These are phyloP conservation scores for Percina caprodes DNA, from an alignment of 2,113 vertebrate species.

Conservation along the genomic window DNA sequence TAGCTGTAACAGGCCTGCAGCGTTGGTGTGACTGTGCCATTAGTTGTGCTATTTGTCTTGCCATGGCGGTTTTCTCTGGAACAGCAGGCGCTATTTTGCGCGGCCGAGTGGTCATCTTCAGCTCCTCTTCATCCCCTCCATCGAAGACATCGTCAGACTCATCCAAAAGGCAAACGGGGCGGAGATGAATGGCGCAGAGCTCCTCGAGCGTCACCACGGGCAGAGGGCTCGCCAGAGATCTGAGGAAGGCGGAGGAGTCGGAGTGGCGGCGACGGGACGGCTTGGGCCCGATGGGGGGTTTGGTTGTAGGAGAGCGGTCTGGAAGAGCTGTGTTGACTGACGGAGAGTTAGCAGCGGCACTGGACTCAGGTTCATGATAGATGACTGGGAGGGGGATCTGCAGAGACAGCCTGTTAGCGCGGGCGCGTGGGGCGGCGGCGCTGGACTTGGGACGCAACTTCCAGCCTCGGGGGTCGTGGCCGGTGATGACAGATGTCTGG, in stretches of 20 bases:
- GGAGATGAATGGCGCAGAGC: constrained; percentile 23
- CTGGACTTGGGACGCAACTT: constrained; percentile 85
- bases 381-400: constrained; percentile 60
- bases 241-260: constrained; percentile 52
- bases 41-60: constrained; percentile 49
- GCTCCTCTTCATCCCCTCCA: neutral
- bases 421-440: constrained; percentile 7
- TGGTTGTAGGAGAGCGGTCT: neutral
- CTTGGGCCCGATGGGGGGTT: constrained; percentile 5
- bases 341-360: neutral
- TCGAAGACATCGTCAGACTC: constrained; percentile 52
- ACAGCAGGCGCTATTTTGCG: constrained; percentile 59
- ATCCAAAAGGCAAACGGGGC: neutral
- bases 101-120: neutral
- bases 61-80: constrained; percentile 48
- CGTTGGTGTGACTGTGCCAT: constrained; percentile 30
- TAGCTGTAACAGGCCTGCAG: neutral
- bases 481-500: constrained; percentile 82
- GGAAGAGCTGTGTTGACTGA: neutral
- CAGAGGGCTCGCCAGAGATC: neutral
- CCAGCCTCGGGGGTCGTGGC: constrained; percentile 84
- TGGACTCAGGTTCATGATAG: neutral
- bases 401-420: constrained; percentile 63
- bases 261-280: constrained; percentile 58
- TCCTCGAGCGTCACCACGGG: constrained; percentile 23